These are phyloP conservation scores for Hoplias malabaricus DNA, from an alignment of 2,113 vertebrate species.

Conservation along the genomic window DNA sequence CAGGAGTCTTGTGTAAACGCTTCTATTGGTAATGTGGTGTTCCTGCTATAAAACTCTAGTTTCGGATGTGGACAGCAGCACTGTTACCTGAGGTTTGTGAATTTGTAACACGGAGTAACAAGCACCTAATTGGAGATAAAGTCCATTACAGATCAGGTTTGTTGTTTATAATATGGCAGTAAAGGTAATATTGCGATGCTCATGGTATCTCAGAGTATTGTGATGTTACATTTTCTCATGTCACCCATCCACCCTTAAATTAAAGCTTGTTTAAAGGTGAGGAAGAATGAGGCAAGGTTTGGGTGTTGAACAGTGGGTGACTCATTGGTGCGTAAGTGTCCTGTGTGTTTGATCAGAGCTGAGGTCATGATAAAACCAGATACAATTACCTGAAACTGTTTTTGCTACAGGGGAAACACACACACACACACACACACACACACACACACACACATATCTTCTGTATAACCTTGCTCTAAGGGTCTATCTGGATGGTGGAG, in stretches of 20 bases:
- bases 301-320: background rate
- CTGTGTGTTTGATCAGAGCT: background rate
- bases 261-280: constrained; percentile 9
- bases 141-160: too few species aligned
- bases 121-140: background rate
- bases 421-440: constrained; percentile 11
- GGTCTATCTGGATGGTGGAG: background rate
- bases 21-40: too few species aligned
- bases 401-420: background rate
- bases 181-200: too few species aligned
- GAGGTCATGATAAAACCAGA: constrained; percentile 9
- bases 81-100: too few species aligned
- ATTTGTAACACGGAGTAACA: background rate
- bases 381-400: background rate
- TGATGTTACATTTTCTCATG: background rate
- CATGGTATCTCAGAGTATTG: too few species aligned
- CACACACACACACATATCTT: background rate
- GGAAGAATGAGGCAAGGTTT: background rate
- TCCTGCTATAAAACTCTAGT: too few species aligned
- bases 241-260: background rate
- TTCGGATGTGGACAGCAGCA: too few species aligned
- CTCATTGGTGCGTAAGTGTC: background rate
- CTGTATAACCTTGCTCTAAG: background rate
- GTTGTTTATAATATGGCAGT: too few species aligned
- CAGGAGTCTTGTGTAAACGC: too few species aligned